Evolutionary conservation across 1,140 invertebrate species (phyloP).

Genomic region (Listronotus oregonensis): DNA sequence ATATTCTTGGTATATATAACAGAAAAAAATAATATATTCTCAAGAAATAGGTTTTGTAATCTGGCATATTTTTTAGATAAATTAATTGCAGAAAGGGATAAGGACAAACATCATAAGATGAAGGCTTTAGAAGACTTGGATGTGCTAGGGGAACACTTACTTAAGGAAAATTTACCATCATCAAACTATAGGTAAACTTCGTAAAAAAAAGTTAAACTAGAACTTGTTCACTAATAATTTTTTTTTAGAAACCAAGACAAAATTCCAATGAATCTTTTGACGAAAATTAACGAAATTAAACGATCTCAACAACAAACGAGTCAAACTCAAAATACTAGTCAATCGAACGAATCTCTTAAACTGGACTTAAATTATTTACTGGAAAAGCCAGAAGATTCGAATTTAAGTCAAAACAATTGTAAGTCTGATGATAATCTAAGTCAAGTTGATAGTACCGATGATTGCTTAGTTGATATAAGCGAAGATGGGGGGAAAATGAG

Average conservation of each 20-base stretch:
- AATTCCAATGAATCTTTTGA: conserved; percentile 69
- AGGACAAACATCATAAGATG: conserved; percentile 57
- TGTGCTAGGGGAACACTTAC: conserved; percentile 70
- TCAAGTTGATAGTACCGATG: conserved; percentile 53
- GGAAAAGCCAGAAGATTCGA: conserved; percentile 15
- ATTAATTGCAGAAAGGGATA: conserved; percentile 44
- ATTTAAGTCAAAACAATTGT: conserved; percentile 2
- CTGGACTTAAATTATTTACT: conserved; percentile 50
- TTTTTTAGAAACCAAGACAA: conserved; percentile 64
- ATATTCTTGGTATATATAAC: too few relatives aligned
- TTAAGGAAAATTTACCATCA: conserved; percentile 71
- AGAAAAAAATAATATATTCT: too few relatives aligned
- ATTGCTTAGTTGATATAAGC: conserved; percentile 62
- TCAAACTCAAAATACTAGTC: not conserved
- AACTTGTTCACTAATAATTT: conserved; percentile 8
- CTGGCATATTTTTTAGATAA: conserved; percentile 18
- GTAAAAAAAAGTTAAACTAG: not conserved
- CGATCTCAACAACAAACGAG: conserved; percentile 17
- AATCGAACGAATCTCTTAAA: conserved; percentile 34
- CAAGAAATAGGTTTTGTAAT: too few relatives aligned
- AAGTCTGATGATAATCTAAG: conserved; percentile 23
- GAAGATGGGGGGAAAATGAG: conserved; percentile 26
- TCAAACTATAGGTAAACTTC: conserved; percentile 34
- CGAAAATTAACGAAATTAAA: conserved; percentile 43
- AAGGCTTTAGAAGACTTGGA: conserved; percentile 77